These are phyloP conservation scores for Neodiprion virginianus DNA, from an alignment of 1,140 invertebrate species.

Conservation along the genomic window DNA sequence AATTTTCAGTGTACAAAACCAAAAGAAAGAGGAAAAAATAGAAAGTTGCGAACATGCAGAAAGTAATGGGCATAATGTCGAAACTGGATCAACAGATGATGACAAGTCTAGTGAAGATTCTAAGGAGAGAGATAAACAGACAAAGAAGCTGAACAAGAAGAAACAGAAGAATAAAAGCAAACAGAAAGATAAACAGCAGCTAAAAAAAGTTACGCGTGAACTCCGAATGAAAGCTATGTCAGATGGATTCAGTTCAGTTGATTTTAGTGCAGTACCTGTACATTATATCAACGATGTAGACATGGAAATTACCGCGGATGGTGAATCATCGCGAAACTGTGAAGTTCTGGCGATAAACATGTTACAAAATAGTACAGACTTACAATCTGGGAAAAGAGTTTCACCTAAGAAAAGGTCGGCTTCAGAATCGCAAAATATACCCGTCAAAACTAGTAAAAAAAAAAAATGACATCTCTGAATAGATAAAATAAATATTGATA, in stretches of 20 bases:
- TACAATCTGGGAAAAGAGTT: too few species aligned
- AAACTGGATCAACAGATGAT: slow-evolving; percentile 31
- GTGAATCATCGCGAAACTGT: background rate
- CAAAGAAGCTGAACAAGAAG: slow-evolving; percentile 36
- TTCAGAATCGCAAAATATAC: background rate
- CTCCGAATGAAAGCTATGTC: slow-evolving; percentile 52
- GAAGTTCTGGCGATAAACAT: background rate
- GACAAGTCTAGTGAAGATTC: slow-evolving; percentile 21
- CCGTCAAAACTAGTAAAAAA: background rate
- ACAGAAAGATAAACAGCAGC: slow-evolving; percentile 52
- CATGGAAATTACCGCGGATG: background rate
- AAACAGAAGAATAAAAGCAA: slow-evolving; percentile 48
- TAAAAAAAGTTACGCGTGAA: slow-evolving; percentile 59
- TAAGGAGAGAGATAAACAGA: slow-evolving; percentile 19
- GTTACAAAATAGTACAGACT: too few species aligned
- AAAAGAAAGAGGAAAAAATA: background rate
- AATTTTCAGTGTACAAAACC: background rate
- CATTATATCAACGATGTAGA: background rate
- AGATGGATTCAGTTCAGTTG: slow-evolving; percentile 46
- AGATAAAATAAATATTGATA: background rate
- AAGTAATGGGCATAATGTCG: background rate
- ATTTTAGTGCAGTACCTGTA: slow-evolving; percentile 38
- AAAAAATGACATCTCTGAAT: background rate
- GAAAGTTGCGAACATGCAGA: background rate
- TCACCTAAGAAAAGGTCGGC: background rate